Conservation (phyloP, 2,888 invertebrate species). For the Mellilla xanthometata region DNA sequence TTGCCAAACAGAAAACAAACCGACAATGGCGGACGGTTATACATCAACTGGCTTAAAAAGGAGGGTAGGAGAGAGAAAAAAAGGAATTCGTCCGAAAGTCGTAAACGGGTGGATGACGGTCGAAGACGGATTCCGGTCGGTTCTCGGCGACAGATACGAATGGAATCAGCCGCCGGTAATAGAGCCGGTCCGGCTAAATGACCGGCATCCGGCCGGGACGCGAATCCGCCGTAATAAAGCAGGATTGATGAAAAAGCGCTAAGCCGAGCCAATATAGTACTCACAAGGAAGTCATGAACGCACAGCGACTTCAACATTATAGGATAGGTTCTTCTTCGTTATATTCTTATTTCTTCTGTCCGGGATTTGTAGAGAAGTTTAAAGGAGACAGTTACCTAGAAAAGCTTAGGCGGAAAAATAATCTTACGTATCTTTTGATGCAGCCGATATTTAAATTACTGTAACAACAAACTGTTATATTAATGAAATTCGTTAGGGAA, state of each 20-base stretch:
- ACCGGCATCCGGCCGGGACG: constrained; percentile 74
- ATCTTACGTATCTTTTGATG: no score
- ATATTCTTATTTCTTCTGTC: no score
- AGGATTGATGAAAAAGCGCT: constrained; percentile 84
- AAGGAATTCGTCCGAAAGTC: constrained; percentile 52
- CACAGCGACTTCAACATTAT: no score
- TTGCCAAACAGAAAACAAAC: constrained; percentile 80
- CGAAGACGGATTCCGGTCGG: constrained; percentile 68
- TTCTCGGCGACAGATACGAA: constrained; percentile 74
- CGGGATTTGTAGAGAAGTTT: no score
- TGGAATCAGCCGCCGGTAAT: constrained; percentile 77
- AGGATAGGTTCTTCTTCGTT: constrained; percentile 34
- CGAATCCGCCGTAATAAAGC: constrained; percentile 81
- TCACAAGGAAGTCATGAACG: constrained; percentile 33
- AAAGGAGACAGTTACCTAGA: no score
- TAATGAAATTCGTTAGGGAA: no score
- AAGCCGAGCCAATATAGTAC: constrained; percentile 82
- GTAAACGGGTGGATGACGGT: constrained; percentile 63
- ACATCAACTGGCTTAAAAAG: constrained; percentile 73
- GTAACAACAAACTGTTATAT: no score
- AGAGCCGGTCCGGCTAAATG: constrained; percentile 77
- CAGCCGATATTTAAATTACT: no score
- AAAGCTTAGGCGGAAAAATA: no score
- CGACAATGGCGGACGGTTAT: constrained; percentile 65
- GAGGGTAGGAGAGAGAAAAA: constrained; percentile 51